Evolutionary conservation across 2,113 vertebrate species (phyloP), one percentile per base, ranked within the genome.

Genomic region (Lycocorax pyrrhopterus): DNA sequence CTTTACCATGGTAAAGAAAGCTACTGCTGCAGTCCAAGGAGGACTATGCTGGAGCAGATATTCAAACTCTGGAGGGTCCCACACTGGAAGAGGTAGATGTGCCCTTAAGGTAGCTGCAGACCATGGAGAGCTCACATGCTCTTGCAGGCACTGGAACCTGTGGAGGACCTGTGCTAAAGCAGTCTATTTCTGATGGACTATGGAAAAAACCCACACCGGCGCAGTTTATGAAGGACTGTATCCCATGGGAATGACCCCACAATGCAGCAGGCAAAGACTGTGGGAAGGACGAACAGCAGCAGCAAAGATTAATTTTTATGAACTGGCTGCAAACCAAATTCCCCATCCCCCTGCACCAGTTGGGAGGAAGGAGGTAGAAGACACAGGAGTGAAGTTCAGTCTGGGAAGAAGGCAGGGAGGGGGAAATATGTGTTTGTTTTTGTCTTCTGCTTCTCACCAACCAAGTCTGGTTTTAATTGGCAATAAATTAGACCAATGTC

Each of bases 261-360:
- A 19, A 10, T 67, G 64, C 58, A 73, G 16, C 10, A 29, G 18
- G 23, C 3, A 6, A 72, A 63, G 29, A 41, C 16, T 1, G 2
- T 15, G n/a, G 51, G 49, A 12, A 81, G 12, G 22, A 78, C 0
- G 2, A 83, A 17, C 0, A 12, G 8, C 29, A 82, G 10, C 1
- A 12, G 8, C 21, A 86, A 46, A 41, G 19, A 59, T 4, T 2
- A 55, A 20, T 44, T 81, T 59, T 73, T 59, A 29, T 46, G 21
- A 58, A 73, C 20, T 47, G 16, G 4, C 30, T 67, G 26, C 7
- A 81, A 69, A 39, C 3, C 8, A 29, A 39, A 16, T 76, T 77
- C 17, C 10, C 18, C 4, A 47, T 15, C 4, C 11, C 8, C 6
- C 19, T 80, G 19, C 23, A 43, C 8, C 8, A 13, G 15, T 21